These are phyloP conservation scores for Phaetusa simplex DNA, from an alignment of 2,113 vertebrate genomes.

Conservation along the genomic window DNA sequence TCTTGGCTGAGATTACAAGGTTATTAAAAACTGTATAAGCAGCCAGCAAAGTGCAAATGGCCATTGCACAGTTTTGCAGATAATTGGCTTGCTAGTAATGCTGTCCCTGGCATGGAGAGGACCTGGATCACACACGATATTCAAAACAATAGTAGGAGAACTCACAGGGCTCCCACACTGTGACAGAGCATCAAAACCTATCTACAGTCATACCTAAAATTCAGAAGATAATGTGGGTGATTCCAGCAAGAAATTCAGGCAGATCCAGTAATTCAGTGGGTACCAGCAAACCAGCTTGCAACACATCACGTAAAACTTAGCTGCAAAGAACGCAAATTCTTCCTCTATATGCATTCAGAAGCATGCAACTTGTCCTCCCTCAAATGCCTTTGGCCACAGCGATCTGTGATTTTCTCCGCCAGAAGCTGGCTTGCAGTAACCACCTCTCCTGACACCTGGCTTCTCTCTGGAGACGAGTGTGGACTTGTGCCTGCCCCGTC, in stretches of 20 bases:
- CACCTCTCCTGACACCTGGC: neutral
- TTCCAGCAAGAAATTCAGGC: neutral
- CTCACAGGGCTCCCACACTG: neutral
- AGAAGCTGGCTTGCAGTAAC: neutral
- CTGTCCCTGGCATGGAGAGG: neutral
- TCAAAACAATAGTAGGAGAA: neutral
- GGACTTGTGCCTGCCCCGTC: neutral
- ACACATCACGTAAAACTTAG: neutral
- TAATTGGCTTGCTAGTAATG: neutral
- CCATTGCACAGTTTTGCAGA: neutral
- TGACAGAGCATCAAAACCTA: neutral
- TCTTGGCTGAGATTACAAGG: constrained; percentile 31
- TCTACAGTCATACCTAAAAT: neutral
- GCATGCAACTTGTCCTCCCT: neutral
- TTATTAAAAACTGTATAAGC: constrained; percentile 1
- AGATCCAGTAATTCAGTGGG: neutral
- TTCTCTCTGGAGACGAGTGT: neutral
- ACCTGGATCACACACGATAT: neutral
- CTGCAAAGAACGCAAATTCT: neutral
- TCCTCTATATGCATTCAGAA: neutral
- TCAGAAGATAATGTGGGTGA: neutral
- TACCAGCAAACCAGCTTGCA: neutral
- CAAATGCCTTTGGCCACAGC: neutral
- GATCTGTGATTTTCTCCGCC: neutral
- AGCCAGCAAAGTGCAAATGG: constrained; percentile 10